phyloP scores from a whole-genome alignment of 2,113 vertebrate species.

The Oryzias melastigma region DNA sequence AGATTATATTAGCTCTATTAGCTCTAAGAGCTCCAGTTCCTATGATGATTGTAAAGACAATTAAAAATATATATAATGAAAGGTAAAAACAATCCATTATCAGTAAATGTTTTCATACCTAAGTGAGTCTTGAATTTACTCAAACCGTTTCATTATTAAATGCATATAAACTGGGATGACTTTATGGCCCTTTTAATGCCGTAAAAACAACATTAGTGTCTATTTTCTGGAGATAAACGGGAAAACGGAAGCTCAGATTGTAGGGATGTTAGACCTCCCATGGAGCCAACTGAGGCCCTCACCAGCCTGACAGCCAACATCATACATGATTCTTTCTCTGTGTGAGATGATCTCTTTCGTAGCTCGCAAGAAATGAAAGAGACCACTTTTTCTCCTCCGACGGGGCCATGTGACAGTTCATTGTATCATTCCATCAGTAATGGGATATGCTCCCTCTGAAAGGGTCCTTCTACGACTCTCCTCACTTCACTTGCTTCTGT shows the following conservation, averaged over 20 bases:
- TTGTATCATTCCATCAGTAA: conserved; percentile 76
- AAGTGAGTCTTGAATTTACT: too few relatives aligned
- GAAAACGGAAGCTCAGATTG: conserved; percentile 33
- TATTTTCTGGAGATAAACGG: conserved; percentile 3
- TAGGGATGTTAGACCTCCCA: conserved; percentile 53
- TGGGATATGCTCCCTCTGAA: conserved; percentile 72
- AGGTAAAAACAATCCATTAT: too few relatives aligned
- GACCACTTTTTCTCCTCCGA: conserved; percentile 72
- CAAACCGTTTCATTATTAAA: background rate
- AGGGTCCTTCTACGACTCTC: conserved; percentile 62
- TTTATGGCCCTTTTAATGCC: conserved; percentile 11
- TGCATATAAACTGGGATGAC: conserved; percentile 19
- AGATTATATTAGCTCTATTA: too few relatives aligned
- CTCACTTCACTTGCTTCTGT: conserved; percentile 44
- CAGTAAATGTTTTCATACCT: too few relatives aligned
- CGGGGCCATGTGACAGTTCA: conserved; percentile 79
- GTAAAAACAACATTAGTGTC: background rate
- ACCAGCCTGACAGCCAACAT: conserved; percentile 66
- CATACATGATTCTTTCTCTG: conserved; percentile 69
- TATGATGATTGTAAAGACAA: too few relatives aligned
- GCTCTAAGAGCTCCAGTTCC: too few relatives aligned
- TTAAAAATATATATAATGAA: too few relatives aligned
- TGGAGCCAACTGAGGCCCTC: conserved; percentile 60
- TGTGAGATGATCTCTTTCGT: conserved; percentile 75
- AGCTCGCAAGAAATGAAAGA: conserved; percentile 75